Evolutionary conservation across 37 sponge, comb jelly and placozoan species (phyloP).

Genomic region (Beroe forskalii): DNA sequence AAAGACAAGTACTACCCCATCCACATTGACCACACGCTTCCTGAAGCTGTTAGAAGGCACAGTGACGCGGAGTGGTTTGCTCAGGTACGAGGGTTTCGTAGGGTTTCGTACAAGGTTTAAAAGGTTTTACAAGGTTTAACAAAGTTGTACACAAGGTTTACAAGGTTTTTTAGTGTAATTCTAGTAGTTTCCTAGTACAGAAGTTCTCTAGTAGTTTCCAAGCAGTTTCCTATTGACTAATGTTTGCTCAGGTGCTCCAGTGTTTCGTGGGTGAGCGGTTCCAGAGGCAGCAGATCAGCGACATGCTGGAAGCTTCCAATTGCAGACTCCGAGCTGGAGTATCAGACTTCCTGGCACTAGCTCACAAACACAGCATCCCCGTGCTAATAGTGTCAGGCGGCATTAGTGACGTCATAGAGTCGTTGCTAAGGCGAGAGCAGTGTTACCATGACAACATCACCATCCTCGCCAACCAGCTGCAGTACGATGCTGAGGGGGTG

Average conservation of each 20-base stretch:
- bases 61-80: slow-evolving; percentile 42
- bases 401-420: slow-evolving; percentile 43
- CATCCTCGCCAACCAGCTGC: slow-evolving; percentile 8
- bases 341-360: slow-evolving; percentile 22
- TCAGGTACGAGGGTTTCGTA: too few relatives aligned
- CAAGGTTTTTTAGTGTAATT: too few relatives aligned
- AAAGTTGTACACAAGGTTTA: too few relatives aligned
- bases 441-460: slow-evolving; percentile 39
- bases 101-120: too few relatives aligned
- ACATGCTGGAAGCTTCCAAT: slow-evolving; percentile 22
- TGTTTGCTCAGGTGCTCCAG: background rate
- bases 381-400: slow-evolving; percentile 28
- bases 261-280: background rate
- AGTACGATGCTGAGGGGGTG: background rate
- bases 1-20: slow-evolving; percentile 41
- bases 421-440: background rate
- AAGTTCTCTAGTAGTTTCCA: too few relatives aligned
- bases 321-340: slow-evolving; percentile 33
- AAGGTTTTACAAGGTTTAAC: too few relatives aligned
- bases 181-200: too few relatives aligned
- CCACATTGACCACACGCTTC: slow-evolving; percentile 40
- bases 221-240: too few relatives aligned
- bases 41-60: background rate
- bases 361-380: slow-evolving; percentile 33
- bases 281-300: background rate